Evolutionary conservation across 2,888 invertebrate genomes (phyloP).

Genomic region (Serrognathus titanus): DNA sequence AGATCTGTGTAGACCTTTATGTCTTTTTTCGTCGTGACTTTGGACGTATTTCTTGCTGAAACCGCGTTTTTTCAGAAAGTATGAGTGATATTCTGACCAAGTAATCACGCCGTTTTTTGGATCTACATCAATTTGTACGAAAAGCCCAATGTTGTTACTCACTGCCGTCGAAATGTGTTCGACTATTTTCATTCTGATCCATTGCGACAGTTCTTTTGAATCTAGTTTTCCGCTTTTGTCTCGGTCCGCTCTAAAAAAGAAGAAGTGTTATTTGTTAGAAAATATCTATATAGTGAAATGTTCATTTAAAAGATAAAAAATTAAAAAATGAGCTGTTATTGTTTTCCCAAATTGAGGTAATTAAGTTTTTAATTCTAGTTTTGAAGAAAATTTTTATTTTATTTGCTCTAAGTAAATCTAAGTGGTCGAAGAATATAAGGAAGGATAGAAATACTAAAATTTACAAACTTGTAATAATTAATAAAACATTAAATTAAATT

Average conservation of each 20-base stretch:
- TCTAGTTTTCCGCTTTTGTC: conserved; percentile 57
- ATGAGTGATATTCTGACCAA: conserved; percentile 78
- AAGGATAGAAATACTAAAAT: no score
- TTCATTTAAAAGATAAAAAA: no score
- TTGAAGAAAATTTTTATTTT: no score
- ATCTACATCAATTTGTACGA: conserved; percentile 62
- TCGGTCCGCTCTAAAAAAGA: conserved; percentile 58
- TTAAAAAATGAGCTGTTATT: no score
- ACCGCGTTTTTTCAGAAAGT: conserved; percentile 68
- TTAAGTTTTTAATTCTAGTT: no score
- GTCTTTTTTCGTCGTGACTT: conserved; percentile 63
- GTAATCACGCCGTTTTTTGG: conserved; percentile 67
- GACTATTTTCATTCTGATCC: conserved; percentile 65
- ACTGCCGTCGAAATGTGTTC: conserved; percentile 67
- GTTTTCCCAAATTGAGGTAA: no score
- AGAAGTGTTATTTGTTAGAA: neutral
- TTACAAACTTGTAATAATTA: no score
- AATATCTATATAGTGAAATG: neutral
- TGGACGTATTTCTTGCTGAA: conserved; percentile 61
- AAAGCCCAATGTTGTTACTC: conserved; percentile 63
- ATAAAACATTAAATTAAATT: no score
- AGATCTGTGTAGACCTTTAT: conserved; percentile 60
- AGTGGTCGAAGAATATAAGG: no score
- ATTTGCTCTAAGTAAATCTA: no score
- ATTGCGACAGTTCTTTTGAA: conserved; percentile 61